These are phyloP conservation scores for Peromyscus eremicus DNA, from an alignment of 2,797 vertebrate species.

Conservation along the genomic window DNA sequence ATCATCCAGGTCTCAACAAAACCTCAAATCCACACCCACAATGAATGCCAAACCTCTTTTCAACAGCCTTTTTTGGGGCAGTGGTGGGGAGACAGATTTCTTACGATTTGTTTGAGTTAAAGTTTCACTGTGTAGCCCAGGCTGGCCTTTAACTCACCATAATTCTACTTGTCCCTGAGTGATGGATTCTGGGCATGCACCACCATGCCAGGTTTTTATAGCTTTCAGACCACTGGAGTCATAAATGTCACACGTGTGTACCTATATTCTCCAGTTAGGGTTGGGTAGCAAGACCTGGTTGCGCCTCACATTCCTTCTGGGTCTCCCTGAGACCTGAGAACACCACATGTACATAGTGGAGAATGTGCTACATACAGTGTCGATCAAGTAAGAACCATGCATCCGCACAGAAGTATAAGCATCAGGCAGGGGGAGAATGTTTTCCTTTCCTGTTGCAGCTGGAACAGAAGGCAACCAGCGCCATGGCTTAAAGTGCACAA, in stretches of 20 bases:
- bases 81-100: neutral
- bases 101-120: neutral
- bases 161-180: neutral
- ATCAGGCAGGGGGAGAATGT: too few species aligned
- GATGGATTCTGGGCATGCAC: neutral
- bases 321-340: neutral
- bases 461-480: neutral
- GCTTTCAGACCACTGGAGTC: neutral
- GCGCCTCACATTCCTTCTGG: neutral
- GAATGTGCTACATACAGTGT: too few species aligned
- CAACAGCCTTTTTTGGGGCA: neutral
- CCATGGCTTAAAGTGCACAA: neutral
- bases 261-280: neutral
- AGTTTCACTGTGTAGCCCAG: neutral
- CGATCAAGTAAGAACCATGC: neutral
- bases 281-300: neutral
- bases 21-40: neutral
- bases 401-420: neutral
- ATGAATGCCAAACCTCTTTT: neutral
- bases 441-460: conserved; percentile 43
- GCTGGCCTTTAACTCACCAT: neutral
- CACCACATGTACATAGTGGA: neutral
- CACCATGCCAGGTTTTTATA: neutral
- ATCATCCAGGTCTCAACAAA: neutral
- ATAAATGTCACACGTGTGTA: neutral